Base-by-base conservation (phyloP, 2,113 vertebrate genomes). In the Neogobius melanostomus region DNA sequence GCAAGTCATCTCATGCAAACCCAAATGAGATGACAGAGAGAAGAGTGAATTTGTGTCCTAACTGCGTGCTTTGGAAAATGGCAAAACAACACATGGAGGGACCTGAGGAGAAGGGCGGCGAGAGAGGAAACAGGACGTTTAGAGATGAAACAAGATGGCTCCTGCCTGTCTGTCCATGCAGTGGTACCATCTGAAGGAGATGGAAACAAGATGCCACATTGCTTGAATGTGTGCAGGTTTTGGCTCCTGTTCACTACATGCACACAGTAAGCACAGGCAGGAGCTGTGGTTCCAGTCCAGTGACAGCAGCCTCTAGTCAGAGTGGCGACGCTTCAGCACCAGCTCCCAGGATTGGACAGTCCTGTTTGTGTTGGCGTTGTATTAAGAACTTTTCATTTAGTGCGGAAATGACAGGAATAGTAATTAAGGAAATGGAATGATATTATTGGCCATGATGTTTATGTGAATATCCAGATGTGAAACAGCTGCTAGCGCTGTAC, bases 321-420 rank as follows among this genome's bases (percentile, higher is more conserved):
- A 84, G 75, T 54, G 77, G 53, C 53, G 78, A 85, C 83, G 78
- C 84, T 84, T 89, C 85, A 76, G 73, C 79, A 71, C 77, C 47
- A 85, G 87, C 74, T 86, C 85, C 82, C 76, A 72, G 76, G 65
- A 74, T 80, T 86, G 75, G 80, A 86, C 90, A 86, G 85, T 80
- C 85, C 66, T 88, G 90, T 92, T 92, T 92, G 85, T 79, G 77
- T 93, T 89, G 69, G 72, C 91, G 75, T 81, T 17, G 89, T 90
- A 91, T 94, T 92, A 90, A 92, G 90, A 91, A 91, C 88, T 88
- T 87, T 90, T 93, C 87, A 93, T 92, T 92, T 87, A 87, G 86
- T 91, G 89, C 80, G 89, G 94, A 95, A 94, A 94, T 93, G 93
- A 94, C 94, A 95, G 90, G 92, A 92, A 93, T 92, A 91, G 91